phyloP scores from a whole-genome alignment of 2,888 invertebrate genomes.

The Harpagoxenus sublaevis region DNA sequence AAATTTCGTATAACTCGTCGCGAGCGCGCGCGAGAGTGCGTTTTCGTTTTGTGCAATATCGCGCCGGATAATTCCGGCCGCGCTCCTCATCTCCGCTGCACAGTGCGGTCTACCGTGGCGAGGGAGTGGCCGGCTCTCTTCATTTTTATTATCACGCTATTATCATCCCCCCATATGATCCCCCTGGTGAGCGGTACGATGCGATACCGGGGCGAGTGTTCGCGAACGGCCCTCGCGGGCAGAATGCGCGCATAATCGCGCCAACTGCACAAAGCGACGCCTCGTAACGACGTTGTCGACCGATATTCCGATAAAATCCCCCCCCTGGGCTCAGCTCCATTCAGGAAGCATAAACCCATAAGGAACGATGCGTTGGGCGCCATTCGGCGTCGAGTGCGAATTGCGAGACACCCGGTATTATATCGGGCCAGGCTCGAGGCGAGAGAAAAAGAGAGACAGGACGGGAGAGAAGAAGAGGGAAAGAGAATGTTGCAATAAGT shows the following conservation, averaged over 20 bases:
- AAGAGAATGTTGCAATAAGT: conserved; percentile 30
- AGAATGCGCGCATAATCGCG: conserved; percentile 71
- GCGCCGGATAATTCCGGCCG: background rate
- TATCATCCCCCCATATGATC: conserved; percentile 49
- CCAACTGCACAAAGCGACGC: conserved; percentile 69
- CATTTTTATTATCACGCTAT: conserved; percentile 68
- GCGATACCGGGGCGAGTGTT: conserved; percentile 56
- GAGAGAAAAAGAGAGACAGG: background rate
- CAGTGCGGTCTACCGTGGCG: background rate
- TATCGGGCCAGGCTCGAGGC: conserved; percentile 32
- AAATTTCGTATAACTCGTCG: conserved; percentile 17
- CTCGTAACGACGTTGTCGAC: conserved; percentile 62
- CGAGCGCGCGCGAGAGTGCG: background rate
- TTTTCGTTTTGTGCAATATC: background rate
- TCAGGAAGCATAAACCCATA: conserved; percentile 76
- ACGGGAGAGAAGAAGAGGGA: background rate
- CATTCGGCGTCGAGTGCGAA: conserved; percentile 63
- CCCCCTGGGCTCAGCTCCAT: conserved; percentile 61
- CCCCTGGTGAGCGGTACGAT: conserved; percentile 10
- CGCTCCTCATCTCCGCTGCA: background rate
- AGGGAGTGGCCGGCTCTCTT: conserved; percentile 44
- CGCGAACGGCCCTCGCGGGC: conserved; percentile 56
- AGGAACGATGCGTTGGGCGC: conserved; percentile 68
- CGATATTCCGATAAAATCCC: conserved; percentile 69
- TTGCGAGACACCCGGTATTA: conserved; percentile 60